These are phyloP conservation scores for Romanogobio albipinnatus DNA, from an alignment of 2,113 vertebrate species.

Conservation along the genomic window DNA sequence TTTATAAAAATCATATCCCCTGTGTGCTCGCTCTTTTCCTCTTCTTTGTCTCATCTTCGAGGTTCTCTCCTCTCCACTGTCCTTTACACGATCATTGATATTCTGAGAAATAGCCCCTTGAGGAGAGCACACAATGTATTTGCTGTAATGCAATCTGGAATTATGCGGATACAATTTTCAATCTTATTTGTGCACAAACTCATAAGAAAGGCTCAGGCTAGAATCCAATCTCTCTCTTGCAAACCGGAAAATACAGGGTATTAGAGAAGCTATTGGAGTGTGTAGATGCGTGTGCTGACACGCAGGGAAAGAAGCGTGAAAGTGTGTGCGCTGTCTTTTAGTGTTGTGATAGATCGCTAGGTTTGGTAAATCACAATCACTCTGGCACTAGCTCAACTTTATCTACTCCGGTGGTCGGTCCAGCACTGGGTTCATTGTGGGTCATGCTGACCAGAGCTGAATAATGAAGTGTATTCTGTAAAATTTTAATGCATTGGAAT, in stretches of 20 bases:
- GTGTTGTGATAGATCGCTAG: conserved; percentile 20
- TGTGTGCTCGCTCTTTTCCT: neutral
- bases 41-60: conserved; percentile 19
- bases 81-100: conserved; percentile 39
- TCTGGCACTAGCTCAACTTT: conserved; percentile 13
- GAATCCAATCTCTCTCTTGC: conserved; percentile 59
- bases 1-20: neutral
- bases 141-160: conserved; percentile 58
- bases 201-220: conserved; percentile 50
- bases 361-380: conserved; percentile 26
- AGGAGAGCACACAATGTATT: conserved; percentile 51
- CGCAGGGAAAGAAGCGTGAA: neutral
- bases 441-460: conserved; percentile 8
- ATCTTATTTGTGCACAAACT: conserved; percentile 59
- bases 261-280: conserved; percentile 46
- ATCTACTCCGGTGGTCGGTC: neutral
- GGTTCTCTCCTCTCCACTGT: conserved; percentile 31
- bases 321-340: conserved; percentile 36
- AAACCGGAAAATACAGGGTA: conserved; percentile 57
- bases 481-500: conserved; percentile 16
- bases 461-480: neutral
- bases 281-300: conserved; percentile 20
- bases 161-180: conserved; percentile 57
- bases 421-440: neutral
- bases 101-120: conserved; percentile 55